A percentile compares a stretch with the other conserved stretches of the same genome.
These are phyloP conservation scores for Ceriagrion tenellum DNA, from an alignment of 2,888 invertebrate genomes.

Conservation along the genomic window DNA sequence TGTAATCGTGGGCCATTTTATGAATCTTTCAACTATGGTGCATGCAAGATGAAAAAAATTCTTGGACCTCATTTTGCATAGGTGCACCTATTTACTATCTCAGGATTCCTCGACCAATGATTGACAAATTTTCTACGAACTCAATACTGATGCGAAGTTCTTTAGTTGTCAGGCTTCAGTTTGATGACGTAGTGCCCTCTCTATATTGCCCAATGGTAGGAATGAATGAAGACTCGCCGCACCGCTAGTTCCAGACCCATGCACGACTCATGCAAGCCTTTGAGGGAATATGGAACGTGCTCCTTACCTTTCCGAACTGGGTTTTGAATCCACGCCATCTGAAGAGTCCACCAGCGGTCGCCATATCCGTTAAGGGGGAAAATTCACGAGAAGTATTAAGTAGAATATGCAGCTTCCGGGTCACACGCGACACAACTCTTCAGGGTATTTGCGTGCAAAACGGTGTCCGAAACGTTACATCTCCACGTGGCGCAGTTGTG, in stretches of 20 bases:
- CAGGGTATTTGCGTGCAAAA: neutral
- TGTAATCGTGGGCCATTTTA: too few species aligned
- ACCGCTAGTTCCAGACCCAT: neutral
- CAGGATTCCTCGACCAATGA: too few species aligned
- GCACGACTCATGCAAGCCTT: neutral
- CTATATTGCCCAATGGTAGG: too few species aligned
- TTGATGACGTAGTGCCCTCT: too few species aligned
- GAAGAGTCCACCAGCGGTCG: neutral
- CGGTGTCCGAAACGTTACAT: neutral
- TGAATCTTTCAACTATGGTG: too few species aligned
- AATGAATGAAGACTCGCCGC: neutral
- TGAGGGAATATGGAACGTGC: neutral
- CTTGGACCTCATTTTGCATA: too few species aligned
- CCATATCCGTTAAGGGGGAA: neutral
- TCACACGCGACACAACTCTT: neutral
- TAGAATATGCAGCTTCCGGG: neutral
- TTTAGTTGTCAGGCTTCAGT: too few species aligned
- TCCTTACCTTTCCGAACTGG: slow-evolving; percentile 1
- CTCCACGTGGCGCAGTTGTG: neutral
- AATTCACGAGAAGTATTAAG: neutral
- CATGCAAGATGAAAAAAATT: too few species aligned
- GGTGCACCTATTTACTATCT: too few species aligned
- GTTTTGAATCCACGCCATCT: slow-evolving; percentile 31
- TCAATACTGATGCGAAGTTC: too few species aligned
- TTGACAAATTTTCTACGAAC: too few species aligned